phyloP scores from a whole-genome alignment of 1,140 invertebrate genomes.

The Tetragnatha versicolor region DNA sequence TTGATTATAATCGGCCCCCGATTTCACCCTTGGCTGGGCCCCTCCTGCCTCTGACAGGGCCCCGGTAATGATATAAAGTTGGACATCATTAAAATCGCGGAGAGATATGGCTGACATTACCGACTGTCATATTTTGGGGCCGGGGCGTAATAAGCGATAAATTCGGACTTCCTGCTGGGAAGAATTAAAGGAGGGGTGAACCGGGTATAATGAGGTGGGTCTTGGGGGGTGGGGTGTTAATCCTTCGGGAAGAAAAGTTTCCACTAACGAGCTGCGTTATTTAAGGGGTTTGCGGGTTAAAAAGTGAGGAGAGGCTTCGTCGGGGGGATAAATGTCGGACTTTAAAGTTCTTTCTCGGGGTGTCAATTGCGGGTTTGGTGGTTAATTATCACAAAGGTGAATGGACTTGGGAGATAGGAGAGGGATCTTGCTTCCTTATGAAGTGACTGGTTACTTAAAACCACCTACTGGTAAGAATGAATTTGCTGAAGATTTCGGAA shows the following conservation, averaged over 20 bases:
- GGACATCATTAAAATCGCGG: constrained; percentile 45
- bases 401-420: too few relatives aligned
- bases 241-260: constrained; percentile 18
- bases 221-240: not conserved
- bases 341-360: too few relatives aligned
- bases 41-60: constrained; percentile 9
- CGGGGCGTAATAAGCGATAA: constrained; percentile 39
- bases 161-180: constrained; percentile 26
- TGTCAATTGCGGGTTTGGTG: too few relatives aligned
- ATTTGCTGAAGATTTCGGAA: too few relatives aligned
- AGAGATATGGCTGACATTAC: constrained; percentile 37
- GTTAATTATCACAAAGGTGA: too few relatives aligned
- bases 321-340: too few relatives aligned
- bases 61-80: constrained; percentile 40
- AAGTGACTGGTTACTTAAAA: too few relatives aligned
- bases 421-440: too few relatives aligned
- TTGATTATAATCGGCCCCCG: constrained; percentile 33
- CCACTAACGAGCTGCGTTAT: constrained; percentile 24
- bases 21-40: not conserved
- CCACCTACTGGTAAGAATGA: too few relatives aligned
- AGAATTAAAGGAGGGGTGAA: constrained; percentile 25
- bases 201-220: constrained; percentile 29
- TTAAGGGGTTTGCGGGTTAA: too few relatives aligned
- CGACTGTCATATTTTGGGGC: constrained; percentile 33
- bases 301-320: too few relatives aligned